Evolutionary conservation across 2,797 vertebrate genomes (phyloP).

Genomic region (Enteromius unitaeniatus): DNA sequence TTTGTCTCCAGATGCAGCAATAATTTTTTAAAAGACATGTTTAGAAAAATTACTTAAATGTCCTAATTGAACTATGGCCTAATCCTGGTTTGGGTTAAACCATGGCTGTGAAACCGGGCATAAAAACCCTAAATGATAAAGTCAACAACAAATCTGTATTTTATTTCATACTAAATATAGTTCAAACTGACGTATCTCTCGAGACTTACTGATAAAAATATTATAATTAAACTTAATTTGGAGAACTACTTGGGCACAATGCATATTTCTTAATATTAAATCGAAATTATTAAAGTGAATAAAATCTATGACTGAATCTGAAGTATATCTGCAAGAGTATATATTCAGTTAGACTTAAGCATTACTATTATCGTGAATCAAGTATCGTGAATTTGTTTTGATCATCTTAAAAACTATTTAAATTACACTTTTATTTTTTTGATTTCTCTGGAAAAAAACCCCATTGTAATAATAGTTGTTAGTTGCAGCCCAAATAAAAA

Average conservation of each 20-base stretch:
- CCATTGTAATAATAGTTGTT: background rate
- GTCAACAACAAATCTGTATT: background rate
- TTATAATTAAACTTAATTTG: background rate
- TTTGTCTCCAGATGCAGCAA: too few species aligned
- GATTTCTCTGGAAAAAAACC: background rate
- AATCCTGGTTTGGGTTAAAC: too few species aligned
- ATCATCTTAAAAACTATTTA: background rate
- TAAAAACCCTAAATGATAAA: background rate
- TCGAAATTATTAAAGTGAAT: background rate
- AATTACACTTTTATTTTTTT: background rate
- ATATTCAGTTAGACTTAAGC: background rate
- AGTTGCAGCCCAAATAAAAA: background rate
- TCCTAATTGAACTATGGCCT: too few species aligned
- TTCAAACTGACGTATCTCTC: background rate
- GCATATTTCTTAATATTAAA: background rate
- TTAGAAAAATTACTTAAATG: too few species aligned
- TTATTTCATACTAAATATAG: background rate
- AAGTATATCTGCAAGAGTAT: background rate
- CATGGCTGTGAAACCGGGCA: too few species aligned
- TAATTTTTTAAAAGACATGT: too few species aligned
- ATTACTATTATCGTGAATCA: background rate
- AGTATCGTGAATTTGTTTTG: background rate
- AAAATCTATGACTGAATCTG: background rate
- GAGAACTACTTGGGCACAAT: background rate
- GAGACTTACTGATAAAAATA: background rate